These are phyloP conservation scores for Luehdorfia chinensis DNA, from an alignment of 1,140 invertebrate genomes.

Conservation along the genomic window DNA sequence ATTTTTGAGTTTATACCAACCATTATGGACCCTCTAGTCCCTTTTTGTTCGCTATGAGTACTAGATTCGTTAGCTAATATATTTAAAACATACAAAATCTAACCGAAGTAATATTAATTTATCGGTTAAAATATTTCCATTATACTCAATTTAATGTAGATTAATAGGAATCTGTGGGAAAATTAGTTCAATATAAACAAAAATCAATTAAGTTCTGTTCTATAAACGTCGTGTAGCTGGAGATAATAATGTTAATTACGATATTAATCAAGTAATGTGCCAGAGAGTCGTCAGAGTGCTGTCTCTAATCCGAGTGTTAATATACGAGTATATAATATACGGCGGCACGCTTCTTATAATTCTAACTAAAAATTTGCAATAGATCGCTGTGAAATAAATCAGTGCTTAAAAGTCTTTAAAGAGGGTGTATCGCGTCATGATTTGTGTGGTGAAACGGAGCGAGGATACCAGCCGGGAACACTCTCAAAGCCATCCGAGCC, in stretches of 20 bases:
- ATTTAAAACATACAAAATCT: conserved; percentile 18
- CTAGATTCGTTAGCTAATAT: conserved; percentile 20
- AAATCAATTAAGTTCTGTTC: conserved; percentile 6
- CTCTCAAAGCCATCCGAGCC: conserved; percentile 4
- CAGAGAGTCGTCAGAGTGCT: background rate
- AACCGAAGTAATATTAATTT: background rate
- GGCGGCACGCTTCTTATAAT: background rate
- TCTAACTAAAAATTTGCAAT: background rate
- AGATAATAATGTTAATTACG: conserved; percentile 10
- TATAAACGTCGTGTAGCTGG: conserved; percentile 1
- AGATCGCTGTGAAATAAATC: conserved; percentile 8
- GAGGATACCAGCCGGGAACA: background rate
- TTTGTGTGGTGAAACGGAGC: conserved; percentile 38
- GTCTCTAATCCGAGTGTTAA: background rate
- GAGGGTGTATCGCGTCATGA: conserved; percentile 39
- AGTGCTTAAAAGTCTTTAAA: conserved; percentile 43
- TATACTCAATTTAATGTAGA: background rate
- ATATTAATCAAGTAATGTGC: conserved; percentile 4
- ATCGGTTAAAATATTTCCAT: background rate
- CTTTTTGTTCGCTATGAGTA: conserved; percentile 17
- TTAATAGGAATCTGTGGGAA: conserved; percentile 3
- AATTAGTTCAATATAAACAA: conserved; percentile 7
- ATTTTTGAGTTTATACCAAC: conserved; percentile 49
- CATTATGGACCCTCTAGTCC: conserved; percentile 31
- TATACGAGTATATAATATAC: too few species aligned